Conservation (phyloP, 2,888 invertebrate species). For the Stenodera caucasica region DNA sequence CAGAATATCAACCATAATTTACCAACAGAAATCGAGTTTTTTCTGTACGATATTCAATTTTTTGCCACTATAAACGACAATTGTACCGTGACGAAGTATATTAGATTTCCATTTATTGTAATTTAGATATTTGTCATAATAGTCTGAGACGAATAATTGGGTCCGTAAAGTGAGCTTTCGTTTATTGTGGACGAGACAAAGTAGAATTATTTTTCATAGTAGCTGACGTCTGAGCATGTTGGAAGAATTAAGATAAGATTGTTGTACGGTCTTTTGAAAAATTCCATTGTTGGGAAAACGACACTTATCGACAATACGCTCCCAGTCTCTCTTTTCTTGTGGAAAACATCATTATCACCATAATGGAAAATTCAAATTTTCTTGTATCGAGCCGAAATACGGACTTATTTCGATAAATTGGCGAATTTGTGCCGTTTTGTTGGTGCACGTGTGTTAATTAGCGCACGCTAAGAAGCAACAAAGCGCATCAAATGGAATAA, state of each 20-base stretch:
- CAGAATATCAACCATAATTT: no score
- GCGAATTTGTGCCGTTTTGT: no score
- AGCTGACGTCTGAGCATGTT: background rate
- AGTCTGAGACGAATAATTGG: no score
- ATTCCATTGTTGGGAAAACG: background rate
- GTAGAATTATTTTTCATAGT: background rate
- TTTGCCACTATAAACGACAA: no score
- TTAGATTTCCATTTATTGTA: background rate
- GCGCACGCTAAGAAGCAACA: background rate
- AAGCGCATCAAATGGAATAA: background rate
- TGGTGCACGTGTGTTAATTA: background rate
- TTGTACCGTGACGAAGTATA: background rate
- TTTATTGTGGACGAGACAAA: no score
- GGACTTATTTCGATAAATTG: no score
- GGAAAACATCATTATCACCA: no score
- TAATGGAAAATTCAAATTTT: no score
- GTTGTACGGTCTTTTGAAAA: background rate
- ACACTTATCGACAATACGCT: background rate
- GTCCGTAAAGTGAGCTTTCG: no score
- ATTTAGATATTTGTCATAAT: background rate
- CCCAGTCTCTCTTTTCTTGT: background rate
- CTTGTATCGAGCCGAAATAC: no score
- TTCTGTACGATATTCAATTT: no score
- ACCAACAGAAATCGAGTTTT: no score
- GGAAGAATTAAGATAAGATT: constrained; percentile 1